These are phyloP conservation scores for Podarcis muralis DNA, from an alignment of 2,113 vertebrate species.

Conservation along the genomic window DNA sequence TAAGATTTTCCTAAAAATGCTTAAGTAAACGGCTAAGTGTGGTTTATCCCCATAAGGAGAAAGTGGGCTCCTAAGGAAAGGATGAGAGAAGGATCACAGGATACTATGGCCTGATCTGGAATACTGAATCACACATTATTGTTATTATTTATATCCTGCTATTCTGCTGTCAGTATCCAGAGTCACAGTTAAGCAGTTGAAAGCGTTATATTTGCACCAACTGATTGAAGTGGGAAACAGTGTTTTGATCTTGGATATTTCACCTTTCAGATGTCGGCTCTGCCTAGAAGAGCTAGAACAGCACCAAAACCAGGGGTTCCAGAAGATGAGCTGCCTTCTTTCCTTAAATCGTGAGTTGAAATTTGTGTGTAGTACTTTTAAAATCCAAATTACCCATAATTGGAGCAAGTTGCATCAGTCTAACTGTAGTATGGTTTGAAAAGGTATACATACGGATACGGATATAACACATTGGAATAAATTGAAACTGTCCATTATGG, in stretches of 20 bases:
- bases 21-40: too few species aligned
- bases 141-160: not conserved
- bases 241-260: conserved; percentile 8
- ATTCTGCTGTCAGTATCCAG: not conserved
- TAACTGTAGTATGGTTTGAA: too few species aligned
- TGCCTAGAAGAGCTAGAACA: conserved; percentile 69
- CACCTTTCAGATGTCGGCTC: conserved; percentile 72
- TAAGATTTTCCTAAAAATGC: too few species aligned
- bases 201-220: not conserved
- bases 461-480: too few species aligned
- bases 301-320: conserved; percentile 49
- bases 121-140: too few species aligned
- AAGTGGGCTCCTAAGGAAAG: too few species aligned
- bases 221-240: not conserved
- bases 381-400: not conserved
- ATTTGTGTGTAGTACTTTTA: conserved; percentile 16
- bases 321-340: conserved; percentile 69
- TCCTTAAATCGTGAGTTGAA: conserved; percentile 73
- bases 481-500: too few species aligned
- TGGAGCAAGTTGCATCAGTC: too few species aligned
- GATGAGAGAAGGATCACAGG: too few species aligned
- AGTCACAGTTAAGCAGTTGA: not conserved
- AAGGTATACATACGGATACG: too few species aligned
- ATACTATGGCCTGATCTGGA: too few species aligned
- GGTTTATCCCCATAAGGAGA: too few species aligned